Evolutionary conservation across 2,113 vertebrate species (phyloP).

Genomic region (Prunella himalayana): DNA sequence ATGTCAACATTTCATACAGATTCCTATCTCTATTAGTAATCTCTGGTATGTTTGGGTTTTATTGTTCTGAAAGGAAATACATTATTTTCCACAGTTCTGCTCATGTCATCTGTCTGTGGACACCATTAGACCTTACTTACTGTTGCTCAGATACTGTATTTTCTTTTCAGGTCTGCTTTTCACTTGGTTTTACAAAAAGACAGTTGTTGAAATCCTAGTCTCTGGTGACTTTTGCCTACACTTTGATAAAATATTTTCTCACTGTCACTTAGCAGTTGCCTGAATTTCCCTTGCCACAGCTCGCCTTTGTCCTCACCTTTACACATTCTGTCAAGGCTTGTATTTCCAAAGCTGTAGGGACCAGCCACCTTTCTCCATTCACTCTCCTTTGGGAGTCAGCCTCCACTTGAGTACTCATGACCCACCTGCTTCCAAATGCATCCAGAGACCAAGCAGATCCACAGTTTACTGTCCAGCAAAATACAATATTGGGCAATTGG

Average conservation of each 20-base stretch:
- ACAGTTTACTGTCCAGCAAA: background rate
- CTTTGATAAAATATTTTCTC: background rate
- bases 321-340: rapidly evolving
- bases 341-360: background rate
- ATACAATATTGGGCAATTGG: background rate
- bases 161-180: constrained; percentile 15
- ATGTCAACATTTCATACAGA: background rate
- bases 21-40: background rate
- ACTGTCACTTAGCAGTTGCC: background rate
- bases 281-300: background rate
- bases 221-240: background rate
- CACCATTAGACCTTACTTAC: background rate
- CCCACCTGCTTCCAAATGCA: background rate
- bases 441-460: background rate
- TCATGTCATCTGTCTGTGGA: background rate
- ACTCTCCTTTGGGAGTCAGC: background rate
- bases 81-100: constrained; percentile 9
- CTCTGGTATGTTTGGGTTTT: background rate
- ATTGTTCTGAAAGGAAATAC: constrained; percentile 29
- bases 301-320: background rate
- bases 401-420: background rate
- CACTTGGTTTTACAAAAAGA: background rate
- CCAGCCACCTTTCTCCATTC: background rate
- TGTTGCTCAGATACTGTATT: background rate
- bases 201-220: background rate